phyloP scores from a whole-genome alignment of 2,888 invertebrate genomes.

The Ectemnius continuus region DNA sequence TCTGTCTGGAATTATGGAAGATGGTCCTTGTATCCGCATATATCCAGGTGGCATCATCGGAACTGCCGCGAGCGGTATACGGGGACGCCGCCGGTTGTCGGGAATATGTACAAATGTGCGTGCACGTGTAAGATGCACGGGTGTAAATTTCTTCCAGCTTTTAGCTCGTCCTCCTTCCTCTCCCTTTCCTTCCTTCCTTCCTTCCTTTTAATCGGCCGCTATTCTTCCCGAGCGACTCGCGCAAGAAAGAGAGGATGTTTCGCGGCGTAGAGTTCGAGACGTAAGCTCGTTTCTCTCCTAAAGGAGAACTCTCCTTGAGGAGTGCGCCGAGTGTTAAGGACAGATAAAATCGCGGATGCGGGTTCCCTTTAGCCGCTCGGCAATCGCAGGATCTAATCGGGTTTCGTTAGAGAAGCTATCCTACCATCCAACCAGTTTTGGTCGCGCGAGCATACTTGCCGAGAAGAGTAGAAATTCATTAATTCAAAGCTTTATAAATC shows the following conservation, averaged over 20 bases:
- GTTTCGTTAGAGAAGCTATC: constrained; percentile 34
- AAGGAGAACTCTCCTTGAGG: constrained; percentile 20
- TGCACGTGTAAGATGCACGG: not conserved
- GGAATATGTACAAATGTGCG: not conserved
- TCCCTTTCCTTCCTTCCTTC: not conserved
- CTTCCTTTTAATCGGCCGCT: constrained; percentile 27
- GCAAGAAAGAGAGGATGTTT: constrained; percentile 14
- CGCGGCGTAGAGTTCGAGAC: constrained; percentile 7
- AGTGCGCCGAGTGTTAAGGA: constrained; percentile 27
- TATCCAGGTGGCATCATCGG: constrained; percentile 23
- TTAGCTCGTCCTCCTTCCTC: not conserved
- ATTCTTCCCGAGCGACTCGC: constrained; percentile 20
- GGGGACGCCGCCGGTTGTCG: not conserved
- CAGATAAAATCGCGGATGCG: constrained; percentile 23
- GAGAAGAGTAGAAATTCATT: no score
- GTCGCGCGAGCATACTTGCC: no score
- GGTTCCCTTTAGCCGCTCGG: no score
- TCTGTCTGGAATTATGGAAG: not conserved
- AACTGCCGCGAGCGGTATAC: constrained; percentile 17
- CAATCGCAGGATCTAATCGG: not conserved
- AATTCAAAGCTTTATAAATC: no score
- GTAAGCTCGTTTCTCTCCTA: constrained; percentile 17
- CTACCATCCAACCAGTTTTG: not conserved
- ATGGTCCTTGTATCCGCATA: not conserved
- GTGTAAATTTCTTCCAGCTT: constrained; percentile 18